phyloP scores from a whole-genome alignment of 2,888 invertebrate species.

The Ellobium chinense region DNA sequence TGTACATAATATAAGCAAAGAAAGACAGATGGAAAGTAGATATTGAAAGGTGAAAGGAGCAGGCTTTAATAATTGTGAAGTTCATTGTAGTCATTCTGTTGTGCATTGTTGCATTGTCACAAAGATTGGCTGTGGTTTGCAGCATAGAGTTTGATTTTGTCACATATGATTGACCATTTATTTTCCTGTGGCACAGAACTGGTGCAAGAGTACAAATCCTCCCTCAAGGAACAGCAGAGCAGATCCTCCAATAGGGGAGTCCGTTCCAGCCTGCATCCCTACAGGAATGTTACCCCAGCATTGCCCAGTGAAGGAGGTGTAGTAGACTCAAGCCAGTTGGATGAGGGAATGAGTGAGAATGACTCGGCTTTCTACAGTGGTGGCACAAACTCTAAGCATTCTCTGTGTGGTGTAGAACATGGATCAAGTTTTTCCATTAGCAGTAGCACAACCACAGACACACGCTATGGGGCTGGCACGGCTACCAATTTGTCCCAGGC shows the following conservation, averaged over 20 bases:
- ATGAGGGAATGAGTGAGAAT: conserved; percentile 56
- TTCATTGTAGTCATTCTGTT: too few species aligned
- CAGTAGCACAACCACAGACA: conserved; percentile 33
- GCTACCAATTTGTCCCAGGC: neutral
- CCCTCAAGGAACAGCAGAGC: conserved; percentile 25
- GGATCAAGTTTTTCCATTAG: conserved; percentile 42
- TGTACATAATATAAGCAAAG: too few species aligned
- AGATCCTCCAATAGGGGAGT: neutral
- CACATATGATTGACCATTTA: too few species aligned
- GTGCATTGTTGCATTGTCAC: too few species aligned
- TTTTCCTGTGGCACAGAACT: conserved; percentile 27
- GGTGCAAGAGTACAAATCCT: conserved; percentile 31
- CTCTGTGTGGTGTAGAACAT: conserved; percentile 36
- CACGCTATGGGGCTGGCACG: neutral
- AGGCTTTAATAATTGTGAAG: too few species aligned
- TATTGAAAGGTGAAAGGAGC: too few species aligned
- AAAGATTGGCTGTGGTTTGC: too few species aligned
- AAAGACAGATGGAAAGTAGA: too few species aligned
- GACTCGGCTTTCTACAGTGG: conserved; percentile 47
- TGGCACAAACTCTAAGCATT: conserved; percentile 44
- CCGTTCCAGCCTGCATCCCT: neutral
- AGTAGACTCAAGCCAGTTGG: conserved; percentile 38
- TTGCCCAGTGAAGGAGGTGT: neutral
- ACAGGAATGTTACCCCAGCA: neutral
- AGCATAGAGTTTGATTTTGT: too few species aligned